Percentiles rank a stretch among this genome's conserved stretches.
Evolutionary conservation across 1,140 invertebrate species (phyloP).

Genomic region (Schlechtendalia chinensis): DNA sequence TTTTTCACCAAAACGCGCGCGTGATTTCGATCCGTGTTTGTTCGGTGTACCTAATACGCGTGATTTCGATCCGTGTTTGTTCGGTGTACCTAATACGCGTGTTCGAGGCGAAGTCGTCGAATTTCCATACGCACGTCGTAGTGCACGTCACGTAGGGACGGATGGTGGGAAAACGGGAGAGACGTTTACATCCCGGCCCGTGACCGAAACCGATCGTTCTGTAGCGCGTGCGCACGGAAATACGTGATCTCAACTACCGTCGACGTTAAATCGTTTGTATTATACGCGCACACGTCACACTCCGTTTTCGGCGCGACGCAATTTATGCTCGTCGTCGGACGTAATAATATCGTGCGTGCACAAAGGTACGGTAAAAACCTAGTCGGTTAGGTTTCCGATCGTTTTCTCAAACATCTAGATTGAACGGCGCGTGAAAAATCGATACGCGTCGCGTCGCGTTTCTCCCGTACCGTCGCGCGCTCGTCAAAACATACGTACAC

Average conservation of each 20-base stretch:
- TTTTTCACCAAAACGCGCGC: too few relatives aligned
- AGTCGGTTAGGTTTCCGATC: too few relatives aligned
- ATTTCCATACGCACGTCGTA: background rate
- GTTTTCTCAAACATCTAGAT: too few relatives aligned
- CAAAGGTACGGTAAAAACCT: too few relatives aligned
- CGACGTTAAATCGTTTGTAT: conserved; percentile 5
- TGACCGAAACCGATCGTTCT: conserved; percentile 20
- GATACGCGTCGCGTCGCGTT: too few relatives aligned
- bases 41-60: background rate
- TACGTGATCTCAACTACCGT: conserved; percentile 19
- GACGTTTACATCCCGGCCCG: background rate
- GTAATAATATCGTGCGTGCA: too few relatives aligned
- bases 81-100: background rate
- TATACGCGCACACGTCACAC: background rate
- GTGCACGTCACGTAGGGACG: too few relatives aligned
- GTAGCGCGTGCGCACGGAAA: background rate
- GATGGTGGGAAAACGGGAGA: too few relatives aligned
- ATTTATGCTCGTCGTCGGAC: background rate
- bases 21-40: background rate
- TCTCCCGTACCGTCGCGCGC: too few relatives aligned
- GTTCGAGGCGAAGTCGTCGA: background rate
- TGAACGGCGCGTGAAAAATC: too few relatives aligned
- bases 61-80: background rate
- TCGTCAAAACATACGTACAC: too few relatives aligned
- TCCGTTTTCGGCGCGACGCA: background rate